These are phyloP conservation scores for Eulithis prunata DNA, from an alignment of 2,888 invertebrate species.

Conservation along the genomic window DNA sequence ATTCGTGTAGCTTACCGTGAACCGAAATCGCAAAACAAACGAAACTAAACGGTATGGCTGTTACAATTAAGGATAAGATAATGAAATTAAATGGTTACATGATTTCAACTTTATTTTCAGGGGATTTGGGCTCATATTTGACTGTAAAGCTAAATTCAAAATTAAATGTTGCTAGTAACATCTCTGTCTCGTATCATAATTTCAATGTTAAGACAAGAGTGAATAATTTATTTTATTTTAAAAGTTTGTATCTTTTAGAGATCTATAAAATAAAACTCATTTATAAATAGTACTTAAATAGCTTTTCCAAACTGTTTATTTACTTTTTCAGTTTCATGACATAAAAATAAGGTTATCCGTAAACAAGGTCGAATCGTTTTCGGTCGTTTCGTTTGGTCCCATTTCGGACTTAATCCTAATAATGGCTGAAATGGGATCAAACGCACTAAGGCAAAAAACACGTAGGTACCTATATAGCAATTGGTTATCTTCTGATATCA, in stretches of 20 bases:
- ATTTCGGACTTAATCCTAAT: too few relatives aligned
- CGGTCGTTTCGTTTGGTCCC: too few relatives aligned
- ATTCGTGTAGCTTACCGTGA: slow-evolving; percentile 41
- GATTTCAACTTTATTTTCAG: slow-evolving; percentile 43
- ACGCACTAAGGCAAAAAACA: too few relatives aligned
- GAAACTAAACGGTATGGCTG: slow-evolving; percentile 72
- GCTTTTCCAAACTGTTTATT: too few relatives aligned
- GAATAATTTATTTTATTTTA: slow-evolving; percentile 74
- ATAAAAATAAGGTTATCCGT: too few relatives aligned
- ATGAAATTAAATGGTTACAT: slow-evolving; percentile 51
- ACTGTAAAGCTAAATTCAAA: slow-evolving; percentile 44
- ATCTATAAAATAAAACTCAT: slow-evolving; percentile 18
- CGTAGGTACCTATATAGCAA: too few relatives aligned
- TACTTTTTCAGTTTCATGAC: too few relatives aligned
- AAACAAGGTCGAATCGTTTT: too few relatives aligned
- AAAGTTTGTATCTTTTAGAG: slow-evolving; percentile 43
- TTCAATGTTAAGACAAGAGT: slow-evolving; percentile 75
- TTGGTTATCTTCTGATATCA: not conserved
- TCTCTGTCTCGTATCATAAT: slow-evolving; percentile 73
- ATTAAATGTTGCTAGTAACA: slow-evolving; percentile 68
- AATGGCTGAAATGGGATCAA: too few relatives aligned
- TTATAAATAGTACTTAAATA: not conserved
- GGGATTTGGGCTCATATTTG: slow-evolving; percentile 47
- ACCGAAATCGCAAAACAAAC: slow-evolving; percentile 75
- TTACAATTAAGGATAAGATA: slow-evolving; percentile 77